Base-by-base conservation (phyloP, 92 coral and sea anemone genomes). In the Epizoanthus ramosus region DNA sequence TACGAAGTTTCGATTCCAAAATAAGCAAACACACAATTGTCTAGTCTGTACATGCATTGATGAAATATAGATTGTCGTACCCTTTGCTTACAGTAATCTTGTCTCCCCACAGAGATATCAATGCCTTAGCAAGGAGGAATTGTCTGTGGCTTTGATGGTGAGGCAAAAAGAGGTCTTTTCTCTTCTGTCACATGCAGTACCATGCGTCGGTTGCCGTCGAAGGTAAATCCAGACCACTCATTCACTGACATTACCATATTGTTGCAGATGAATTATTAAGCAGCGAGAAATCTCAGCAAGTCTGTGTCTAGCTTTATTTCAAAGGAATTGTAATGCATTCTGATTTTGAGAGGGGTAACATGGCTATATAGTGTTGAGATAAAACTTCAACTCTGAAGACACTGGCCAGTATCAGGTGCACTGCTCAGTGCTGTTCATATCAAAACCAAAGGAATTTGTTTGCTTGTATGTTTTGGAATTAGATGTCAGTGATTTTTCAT, bases 151-250 rank as follows among this genome's bases (percentile, higher is more conserved):
- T 39, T 71, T 91, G 43, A 92, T 75, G 90, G 99, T 93, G 50
- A 88, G 97, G 19, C 94, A 93, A 80, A 93, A 96, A 73, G 97
- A 96, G 63, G 95, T 96, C 7, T 83, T 96, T 61, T 89, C 97
- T 4, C 84, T 94, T 15, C 88, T 96, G 15, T 94, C 99, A 2
- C 99, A 94, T 75, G 83, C 99, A 61, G 97, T 97, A 7, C 99
- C 99, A 10, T 97, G 99, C 63, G 95, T 97, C 12, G 99, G 99
- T 8, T 97, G 99, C 77, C 90, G 99, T 18, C 90, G 95, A 80
- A 97, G 99, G 99, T 94, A 81, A 75, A 72, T 8, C 56, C 22
- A 50, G 57, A 19, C 60, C 57, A 18, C 63, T n/a, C n/a, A 35
- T 35, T 37, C 6, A 37, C 5, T 61, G 28, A 67, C 67, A 68